Evolutionary conservation across 2,888 invertebrate species (phyloP).

Genomic region (Raillietiella orientalis): DNA sequence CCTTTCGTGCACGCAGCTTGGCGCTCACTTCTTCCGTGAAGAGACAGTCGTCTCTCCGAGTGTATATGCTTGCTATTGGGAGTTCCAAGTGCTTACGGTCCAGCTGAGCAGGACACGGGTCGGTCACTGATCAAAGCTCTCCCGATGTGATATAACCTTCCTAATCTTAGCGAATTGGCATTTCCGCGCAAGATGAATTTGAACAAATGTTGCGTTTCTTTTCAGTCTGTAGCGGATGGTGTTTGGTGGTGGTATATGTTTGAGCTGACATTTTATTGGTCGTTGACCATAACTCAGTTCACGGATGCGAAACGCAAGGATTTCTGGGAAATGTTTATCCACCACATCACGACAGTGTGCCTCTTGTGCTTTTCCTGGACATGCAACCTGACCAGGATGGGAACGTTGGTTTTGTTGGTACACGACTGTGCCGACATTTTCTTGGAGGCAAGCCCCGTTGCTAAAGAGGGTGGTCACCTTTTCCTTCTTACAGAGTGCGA

Average conservation of each 20-base stretch:
- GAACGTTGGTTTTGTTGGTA: conserved; percentile 51
- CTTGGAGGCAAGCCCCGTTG: conserved; percentile 26
- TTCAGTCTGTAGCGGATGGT: conserved; percentile 13
- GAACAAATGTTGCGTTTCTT: too few relatives aligned
- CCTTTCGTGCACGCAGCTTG: too few relatives aligned
- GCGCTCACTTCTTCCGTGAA: too few relatives aligned
- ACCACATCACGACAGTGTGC: conserved; percentile 48
- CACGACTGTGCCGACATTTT: conserved; percentile 75
- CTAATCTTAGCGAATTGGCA: too few relatives aligned
- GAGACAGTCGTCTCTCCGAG: too few relatives aligned
- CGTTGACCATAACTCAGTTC: conserved; percentile 15
- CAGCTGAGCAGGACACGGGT: too few relatives aligned
- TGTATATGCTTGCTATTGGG: too few relatives aligned
- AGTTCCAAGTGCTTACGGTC: too few relatives aligned
- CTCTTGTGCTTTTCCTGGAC: conserved; percentile 80
- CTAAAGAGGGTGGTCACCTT: too few relatives aligned
- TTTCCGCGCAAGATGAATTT: too few relatives aligned
- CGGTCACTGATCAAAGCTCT: too few relatives aligned
- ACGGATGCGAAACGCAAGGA: conserved; percentile 16
- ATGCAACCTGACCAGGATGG: conserved; percentile 61
- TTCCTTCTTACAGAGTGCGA: conserved; percentile 45
- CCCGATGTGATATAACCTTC: too few relatives aligned
- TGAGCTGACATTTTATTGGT: conserved; percentile 18
- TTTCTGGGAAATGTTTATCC: conserved; percentile 1
- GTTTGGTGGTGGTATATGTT: conserved; percentile 19